Evolutionary conservation across 2,888 invertebrate genomes (phyloP).

Genomic region (Lepidonotus clava): DNA sequence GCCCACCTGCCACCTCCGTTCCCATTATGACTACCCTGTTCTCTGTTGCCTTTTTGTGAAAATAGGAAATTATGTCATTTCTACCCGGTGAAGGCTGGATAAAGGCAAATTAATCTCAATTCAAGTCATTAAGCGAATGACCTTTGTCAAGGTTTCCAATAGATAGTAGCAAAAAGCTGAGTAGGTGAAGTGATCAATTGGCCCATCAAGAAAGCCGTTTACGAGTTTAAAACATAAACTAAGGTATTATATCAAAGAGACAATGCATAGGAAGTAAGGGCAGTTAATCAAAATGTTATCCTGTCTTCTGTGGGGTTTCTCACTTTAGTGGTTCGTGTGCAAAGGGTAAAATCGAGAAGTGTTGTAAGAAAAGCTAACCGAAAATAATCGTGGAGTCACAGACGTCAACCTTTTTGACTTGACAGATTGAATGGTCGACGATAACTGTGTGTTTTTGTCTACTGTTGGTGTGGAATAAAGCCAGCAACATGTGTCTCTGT

Average conservation of each 20-base stretch:
- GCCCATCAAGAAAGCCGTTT: neutral
- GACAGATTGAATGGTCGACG: constrained; percentile 7
- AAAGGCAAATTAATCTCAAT: constrained; percentile 21
- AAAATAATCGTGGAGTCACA: neutral
- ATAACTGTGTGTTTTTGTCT: constrained; percentile 12
- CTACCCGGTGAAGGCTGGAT: constrained; percentile 11
- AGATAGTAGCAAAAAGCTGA: neutral
- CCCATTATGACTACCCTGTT: neutral
- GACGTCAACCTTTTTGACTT: neutral
- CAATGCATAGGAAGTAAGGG: neutral
- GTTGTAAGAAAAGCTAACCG: neutral
- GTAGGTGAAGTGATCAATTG: neutral
- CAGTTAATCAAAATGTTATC: neutral
- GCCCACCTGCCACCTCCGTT: neutral
- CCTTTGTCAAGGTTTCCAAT: neutral
- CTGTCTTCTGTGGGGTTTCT: neutral
- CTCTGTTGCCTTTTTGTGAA: neutral
- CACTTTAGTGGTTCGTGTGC: neutral
- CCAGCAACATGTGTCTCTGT: no score
- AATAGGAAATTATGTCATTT: constrained; percentile 28
- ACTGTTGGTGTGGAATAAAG: neutral
- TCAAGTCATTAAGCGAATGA: neutral
- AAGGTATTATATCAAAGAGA: neutral
- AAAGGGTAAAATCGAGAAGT: neutral
- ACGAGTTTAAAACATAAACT: neutral